Base-by-base conservation (phyloP, 2,797 vertebrate genomes). In the Calcarius lapponicus region DNA sequence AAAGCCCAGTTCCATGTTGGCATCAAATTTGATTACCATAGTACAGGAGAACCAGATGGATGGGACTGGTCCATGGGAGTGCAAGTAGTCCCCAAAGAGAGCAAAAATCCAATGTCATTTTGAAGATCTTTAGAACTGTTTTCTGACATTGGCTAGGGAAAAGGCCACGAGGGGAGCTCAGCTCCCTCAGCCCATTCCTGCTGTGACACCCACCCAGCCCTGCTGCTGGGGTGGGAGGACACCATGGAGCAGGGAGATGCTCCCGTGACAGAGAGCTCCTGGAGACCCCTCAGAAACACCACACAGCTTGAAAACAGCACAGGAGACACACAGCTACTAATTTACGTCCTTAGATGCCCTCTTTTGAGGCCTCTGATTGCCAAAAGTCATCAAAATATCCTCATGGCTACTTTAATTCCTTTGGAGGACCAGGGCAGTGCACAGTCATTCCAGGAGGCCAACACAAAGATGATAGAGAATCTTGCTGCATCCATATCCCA, bases 1-100 rank as follows among this genome's bases (percentile, higher is more conserved):
- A 72, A 89, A 91, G 48, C 6, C 51, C 43, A 18, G 34, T 10
- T 43, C 47, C 17, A 7, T 2, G 7, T 13, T 43, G 65, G 17
- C 65, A 48, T 53, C 51, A 20, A 2, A 8, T 36, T 25, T 29
- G 14, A 12, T 72, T 11, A 1, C 7, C 32, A 9, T 1, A 3
- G 13, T 11, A 10, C 3, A 2, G 26, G 34, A n/a, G 42, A 60
- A 60, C 18, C 71, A 50, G n/a, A 13, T 0, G 0, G 54, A 6
- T 17, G n/a, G 64, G 58, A 45, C 34, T 18, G 18, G 32, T 26
- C 47, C n/a, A 26, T 13, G n/a, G 53, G 38, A 58, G 36, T 0
- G 4, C 0, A 5, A 4, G 16, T 13, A 31, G 29, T 56, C 38
- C 40, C 21, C 42, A 53, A 25, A 40, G 6, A n/a, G 7, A 65